These are phyloP conservation scores for Seriola rivoliana DNA, from an alignment of 2,113 vertebrate species.

Conservation along the genomic window DNA sequence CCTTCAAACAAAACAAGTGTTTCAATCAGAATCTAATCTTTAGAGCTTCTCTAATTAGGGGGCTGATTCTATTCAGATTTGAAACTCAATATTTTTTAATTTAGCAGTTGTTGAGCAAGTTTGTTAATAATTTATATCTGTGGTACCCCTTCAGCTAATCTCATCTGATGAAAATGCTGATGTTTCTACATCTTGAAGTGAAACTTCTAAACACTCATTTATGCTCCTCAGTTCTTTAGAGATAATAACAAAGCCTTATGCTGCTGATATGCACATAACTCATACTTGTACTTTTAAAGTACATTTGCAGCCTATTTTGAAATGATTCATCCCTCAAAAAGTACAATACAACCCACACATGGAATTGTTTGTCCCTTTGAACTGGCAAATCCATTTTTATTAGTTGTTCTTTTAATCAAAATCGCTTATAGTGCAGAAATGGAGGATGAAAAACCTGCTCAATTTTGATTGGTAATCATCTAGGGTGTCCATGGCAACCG, in stretches of 20 bases:
- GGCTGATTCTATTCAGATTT: slow-evolving; percentile 8
- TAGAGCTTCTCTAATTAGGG: slow-evolving; percentile 9
- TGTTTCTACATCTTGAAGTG: background rate
- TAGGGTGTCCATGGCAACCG: slow-evolving; percentile 98
- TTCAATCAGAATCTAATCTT: slow-evolving; percentile 31
- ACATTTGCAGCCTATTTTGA: background rate
- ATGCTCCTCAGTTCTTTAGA: background rate
- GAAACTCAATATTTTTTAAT: background rate
- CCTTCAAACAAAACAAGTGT: slow-evolving; percentile 27
- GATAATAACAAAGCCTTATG: background rate
- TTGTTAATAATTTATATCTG: background rate
- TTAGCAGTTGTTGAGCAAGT: background rate
- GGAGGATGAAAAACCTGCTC: background rate
- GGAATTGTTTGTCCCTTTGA: background rate
- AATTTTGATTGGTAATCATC: slow-evolving; percentile 22
- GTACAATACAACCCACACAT: background rate
- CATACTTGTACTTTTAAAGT: background rate
- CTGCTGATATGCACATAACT: background rate
- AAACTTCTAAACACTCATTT: no score
- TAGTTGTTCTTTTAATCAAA: no score
- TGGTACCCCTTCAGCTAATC: background rate
- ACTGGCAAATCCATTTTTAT: background rate
- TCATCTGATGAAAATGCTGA: background rate
- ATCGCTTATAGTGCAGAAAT: background rate
- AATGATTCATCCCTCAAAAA: background rate